Base-by-base conservation (phyloP, 2,797 vertebrate species). In the Pseudocheirus occidentalis region DNA sequence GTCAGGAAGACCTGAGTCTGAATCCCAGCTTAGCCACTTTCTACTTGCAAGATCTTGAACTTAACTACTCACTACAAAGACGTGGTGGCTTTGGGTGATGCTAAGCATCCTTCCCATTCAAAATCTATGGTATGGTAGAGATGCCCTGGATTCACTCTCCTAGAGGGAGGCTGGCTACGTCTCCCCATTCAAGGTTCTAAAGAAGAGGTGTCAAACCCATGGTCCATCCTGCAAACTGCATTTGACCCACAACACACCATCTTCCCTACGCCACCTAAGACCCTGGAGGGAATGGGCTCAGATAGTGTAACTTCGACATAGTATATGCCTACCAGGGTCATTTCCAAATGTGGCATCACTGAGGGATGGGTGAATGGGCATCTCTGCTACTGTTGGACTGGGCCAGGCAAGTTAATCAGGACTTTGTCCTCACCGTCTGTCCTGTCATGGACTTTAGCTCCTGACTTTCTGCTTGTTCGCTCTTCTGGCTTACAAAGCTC, bases 221-320 rank as follows among this genome's bases (percentile, higher is more conserved):
- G n/a, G 2, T 6, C 18, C 5, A 3, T 40, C 6, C 18, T 0
- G 0, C n/a, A 73, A 4, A n/a, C 7, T 73, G 7, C 7, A 24
- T 73, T 73, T 73, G n/a, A 21, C 66, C n/a, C 18, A 73, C 18
- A 40, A 40, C 16, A 73, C 11, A 73, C 16, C n/a, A 73, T 73
- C 66, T 40, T n/a, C 4, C 62, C 14, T 16, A 16, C 5, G 29
- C 28, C 24, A 66, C 34, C 59, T 66, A 16, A 66, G 13, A 34
- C 28, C 13, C 59, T n/a, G 4, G 59, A 12, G 13, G 34, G 31
- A 62, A 1, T 34, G 4, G 59, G 12, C 59, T 62, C 59, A 62
- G 4, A 66, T 13, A 66, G 13, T 16, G 4, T 66, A 66, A 16
- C 14, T 40, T 73, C 16, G 18, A 9, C 18, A 9, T 40, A 40